Evolutionary conservation across 2,888 invertebrate species (phyloP), one percentile per base, ranked within the genome.

Genomic region (Xanthia icteritia): DNA sequence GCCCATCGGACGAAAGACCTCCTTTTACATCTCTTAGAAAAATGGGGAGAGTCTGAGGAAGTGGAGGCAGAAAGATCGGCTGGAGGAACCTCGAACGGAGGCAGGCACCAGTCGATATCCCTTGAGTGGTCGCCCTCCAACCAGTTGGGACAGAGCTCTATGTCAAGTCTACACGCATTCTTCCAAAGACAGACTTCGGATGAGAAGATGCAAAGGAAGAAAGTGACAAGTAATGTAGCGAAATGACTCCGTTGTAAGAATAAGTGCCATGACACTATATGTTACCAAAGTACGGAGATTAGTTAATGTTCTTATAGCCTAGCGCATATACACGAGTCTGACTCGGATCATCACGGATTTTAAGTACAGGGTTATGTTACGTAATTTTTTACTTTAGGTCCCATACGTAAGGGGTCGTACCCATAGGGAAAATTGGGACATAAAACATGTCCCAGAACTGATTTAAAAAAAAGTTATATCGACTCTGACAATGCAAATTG

Each of bases 141-240:
- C 87, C 97, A 97, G 81, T 95, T 98, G 71, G 98, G 98, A 58
- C 98, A 98, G 90, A 97, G 97, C 88, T 98, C 98, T 15, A 98
- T 98, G 97, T 98, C 98, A 87, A 98, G 98, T 76, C 97, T 98
- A 65, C 98, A 98, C 87, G 98, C 98, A 76, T 98, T 98, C 95
- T 98, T 98, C 93, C 98, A 98, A 94, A 94, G 97, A 82, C 97
- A 97, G 92, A 97, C 97, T 56, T 95, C 97, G 36, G 95, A 96
- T 65, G 96, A 96, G 81, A 96, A 96, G 82, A 90, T 92, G 61
- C 95, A 95, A 84, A 93, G 95, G 84, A 96, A 95, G 89, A 96
- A 95, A 93, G 84, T 93, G 63, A 93, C 79, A 31, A 89, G 77
- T 68, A 89, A 87, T 75, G 73, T 80, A 71, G 82, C 84, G 48